Percentiles rank a stretch among this genome's conserved stretches.
Conservation (phyloP, 1,140 invertebrate species). For the Daktulosphaira vitifoliae region DNA sequence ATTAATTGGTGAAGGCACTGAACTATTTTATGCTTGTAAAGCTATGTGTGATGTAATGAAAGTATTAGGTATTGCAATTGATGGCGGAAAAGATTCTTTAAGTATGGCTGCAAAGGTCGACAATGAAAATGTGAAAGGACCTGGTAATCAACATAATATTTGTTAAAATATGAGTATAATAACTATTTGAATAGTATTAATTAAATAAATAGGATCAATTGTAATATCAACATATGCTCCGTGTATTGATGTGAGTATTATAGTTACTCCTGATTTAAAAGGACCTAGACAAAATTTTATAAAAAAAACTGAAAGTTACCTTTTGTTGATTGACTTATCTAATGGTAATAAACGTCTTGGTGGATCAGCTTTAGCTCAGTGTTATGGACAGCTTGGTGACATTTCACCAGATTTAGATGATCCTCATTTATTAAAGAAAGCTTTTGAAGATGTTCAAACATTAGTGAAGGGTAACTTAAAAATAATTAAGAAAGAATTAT, state of each 20-base stretch:
- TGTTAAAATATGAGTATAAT: not conserved
- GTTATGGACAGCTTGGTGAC: constrained; percentile 75
- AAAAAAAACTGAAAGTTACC: constrained; percentile 33
- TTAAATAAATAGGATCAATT: constrained; percentile 56
- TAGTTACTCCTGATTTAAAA: constrained; percentile 84
- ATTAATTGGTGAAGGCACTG: constrained; percentile 79
- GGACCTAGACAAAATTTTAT: constrained; percentile 47
- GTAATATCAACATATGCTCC: constrained; percentile 92
- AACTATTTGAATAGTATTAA: constrained; percentile 2
- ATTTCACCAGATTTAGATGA: constrained; percentile 70
- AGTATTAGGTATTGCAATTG: constrained; percentile 81
- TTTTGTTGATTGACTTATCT: constrained; percentile 64
- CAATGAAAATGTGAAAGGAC: constrained; percentile 69
- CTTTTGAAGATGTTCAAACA: constrained; percentile 75
- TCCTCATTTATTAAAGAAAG: constrained; percentile 54
- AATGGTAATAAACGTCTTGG: constrained; percentile 63
- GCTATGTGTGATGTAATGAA: constrained; percentile 83
- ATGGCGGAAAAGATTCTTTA: constrained; percentile 96
- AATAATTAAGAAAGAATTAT: constrained; percentile 45
- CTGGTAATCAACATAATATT: constrained; percentile 45
- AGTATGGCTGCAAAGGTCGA: constrained; percentile 89
- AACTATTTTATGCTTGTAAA: constrained; percentile 73
- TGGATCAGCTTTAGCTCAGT: constrained; percentile 86
- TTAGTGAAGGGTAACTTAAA: too few species aligned
- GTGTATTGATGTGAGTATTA: constrained; percentile 74